phyloP scores from a whole-genome alignment of 2,888 invertebrate genomes.

The Patella caerulea region DNA sequence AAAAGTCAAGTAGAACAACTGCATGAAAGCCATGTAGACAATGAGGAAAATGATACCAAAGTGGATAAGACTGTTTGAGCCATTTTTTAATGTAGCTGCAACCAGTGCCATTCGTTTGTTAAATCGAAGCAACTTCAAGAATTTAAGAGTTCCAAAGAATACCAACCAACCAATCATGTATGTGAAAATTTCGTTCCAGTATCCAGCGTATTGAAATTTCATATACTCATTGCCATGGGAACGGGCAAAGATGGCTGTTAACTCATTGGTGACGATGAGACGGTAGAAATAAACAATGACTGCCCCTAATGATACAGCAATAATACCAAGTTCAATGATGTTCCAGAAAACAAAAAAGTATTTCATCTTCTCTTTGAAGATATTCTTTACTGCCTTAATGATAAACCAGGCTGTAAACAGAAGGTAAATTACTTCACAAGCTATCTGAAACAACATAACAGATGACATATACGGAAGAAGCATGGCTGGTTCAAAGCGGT shows the following conservation, averaged over 20 bases:
- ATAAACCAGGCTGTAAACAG: slow-evolving; percentile 70
- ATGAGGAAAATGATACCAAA: slow-evolving; percentile 70
- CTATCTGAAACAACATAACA: slow-evolving; percentile 63
- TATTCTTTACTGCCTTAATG: slow-evolving; percentile 60
- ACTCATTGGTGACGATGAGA: slow-evolving; percentile 60
- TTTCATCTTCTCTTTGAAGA: slow-evolving; percentile 55
- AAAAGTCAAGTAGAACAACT: slow-evolving; percentile 69
- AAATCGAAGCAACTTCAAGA: slow-evolving; percentile 73
- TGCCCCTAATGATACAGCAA: slow-evolving; percentile 63
- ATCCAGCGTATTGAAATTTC: slow-evolving; percentile 72
- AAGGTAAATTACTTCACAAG: slow-evolving; percentile 56
- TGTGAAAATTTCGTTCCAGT: slow-evolving; percentile 72
- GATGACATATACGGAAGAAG: slow-evolving; percentile 64
- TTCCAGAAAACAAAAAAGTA: slow-evolving; percentile 70
- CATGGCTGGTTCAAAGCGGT: slow-evolving; percentile 69
- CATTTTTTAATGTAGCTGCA: slow-evolving; percentile 62
- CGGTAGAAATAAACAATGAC: slow-evolving; percentile 69
- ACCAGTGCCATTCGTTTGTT: slow-evolving; percentile 70
- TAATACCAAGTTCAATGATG: slow-evolving; percentile 61
- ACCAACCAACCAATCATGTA: slow-evolving; percentile 73
- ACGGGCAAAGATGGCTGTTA: slow-evolving; percentile 70
- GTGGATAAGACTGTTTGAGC: slow-evolving; percentile 60
- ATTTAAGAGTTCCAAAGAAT: slow-evolving; percentile 74
- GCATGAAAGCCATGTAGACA: slow-evolving; percentile 70
- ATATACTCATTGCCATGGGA: slow-evolving; percentile 69